Conservation (phyloP, 2,888 invertebrate species). For the Gastrophysa polygoni region DNA sequence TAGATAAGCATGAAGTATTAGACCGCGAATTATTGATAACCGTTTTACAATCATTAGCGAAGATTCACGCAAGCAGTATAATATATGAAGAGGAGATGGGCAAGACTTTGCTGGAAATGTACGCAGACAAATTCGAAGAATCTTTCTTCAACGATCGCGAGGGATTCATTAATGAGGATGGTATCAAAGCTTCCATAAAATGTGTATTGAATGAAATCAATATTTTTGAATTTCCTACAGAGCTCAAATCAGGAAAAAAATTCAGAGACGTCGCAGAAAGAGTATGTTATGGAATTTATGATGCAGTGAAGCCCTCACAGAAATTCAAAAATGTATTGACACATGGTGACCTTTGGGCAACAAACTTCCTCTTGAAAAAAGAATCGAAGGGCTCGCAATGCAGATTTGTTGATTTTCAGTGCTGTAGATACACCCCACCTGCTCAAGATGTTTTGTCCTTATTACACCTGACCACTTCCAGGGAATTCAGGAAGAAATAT, state of each 20-base stretch:
- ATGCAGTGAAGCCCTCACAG: conserved; percentile 51
- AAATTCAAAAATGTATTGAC: conserved; percentile 62
- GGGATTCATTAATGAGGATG: conserved; percentile 39
- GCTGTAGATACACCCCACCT: conserved; percentile 65
- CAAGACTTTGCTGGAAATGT: conserved; percentile 37
- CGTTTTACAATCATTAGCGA: conserved; percentile 49
- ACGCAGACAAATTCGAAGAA: conserved; percentile 39
- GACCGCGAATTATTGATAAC: conserved; percentile 44
- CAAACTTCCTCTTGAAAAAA: conserved; percentile 58
- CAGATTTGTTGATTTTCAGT: conserved; percentile 56
- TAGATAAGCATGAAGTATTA: conserved; percentile 43
- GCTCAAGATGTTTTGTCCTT: conserved; percentile 66
- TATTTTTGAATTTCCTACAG: conserved; percentile 43
- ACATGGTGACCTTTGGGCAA: conserved; percentile 70
- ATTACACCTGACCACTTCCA: conserved; percentile 47
- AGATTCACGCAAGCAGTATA: conserved; percentile 54
- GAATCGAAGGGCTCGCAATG: conserved; percentile 41
- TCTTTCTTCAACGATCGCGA: conserved; percentile 41
- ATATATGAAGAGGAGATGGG: conserved; percentile 46
- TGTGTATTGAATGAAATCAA: conserved; percentile 45
- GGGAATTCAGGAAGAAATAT: conserved; percentile 43
- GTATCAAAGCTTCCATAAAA: conserved; percentile 45
- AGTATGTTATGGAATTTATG: conserved; percentile 40
- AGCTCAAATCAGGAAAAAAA: conserved; percentile 42
- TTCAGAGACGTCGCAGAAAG: conserved; percentile 38